Evolutionary conservation across 1,140 invertebrate species (phyloP).

Genomic region (Sweltsa coloradensis): DNA sequence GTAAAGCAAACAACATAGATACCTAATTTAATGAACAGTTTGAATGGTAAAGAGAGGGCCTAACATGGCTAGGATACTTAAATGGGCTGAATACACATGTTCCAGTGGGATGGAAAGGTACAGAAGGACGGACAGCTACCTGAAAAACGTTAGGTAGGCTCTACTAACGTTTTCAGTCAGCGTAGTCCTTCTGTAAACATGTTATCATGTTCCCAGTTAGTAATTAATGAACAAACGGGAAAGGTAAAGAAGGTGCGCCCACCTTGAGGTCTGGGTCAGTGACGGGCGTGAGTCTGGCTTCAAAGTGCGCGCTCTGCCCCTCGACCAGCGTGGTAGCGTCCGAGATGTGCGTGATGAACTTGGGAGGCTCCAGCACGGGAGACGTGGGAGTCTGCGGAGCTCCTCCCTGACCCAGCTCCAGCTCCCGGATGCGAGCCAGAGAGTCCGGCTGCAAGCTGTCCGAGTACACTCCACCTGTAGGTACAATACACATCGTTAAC

Average conservation of each 20-base stretch:
- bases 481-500: too few relatives aligned
- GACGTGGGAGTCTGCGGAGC: slow-evolving; percentile 41
- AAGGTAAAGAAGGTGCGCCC: too few relatives aligned
- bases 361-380: slow-evolving; percentile 67
- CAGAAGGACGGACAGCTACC: too few relatives aligned
- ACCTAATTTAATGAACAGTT: too few relatives aligned
- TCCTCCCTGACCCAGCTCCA: slow-evolving; percentile 46
- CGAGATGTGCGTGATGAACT: slow-evolving; percentile 77
- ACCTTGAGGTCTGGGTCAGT: slow-evolving; percentile 76
- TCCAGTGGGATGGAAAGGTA: too few relatives aligned
- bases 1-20: too few relatives aligned
- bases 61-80: too few relatives aligned
- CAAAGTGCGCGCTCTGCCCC: slow-evolving; percentile 89
- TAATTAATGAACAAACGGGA: neutral
- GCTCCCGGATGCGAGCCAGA: slow-evolving; percentile 73
- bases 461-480: slow-evolving; percentile 79
- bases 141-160: too few relatives aligned
- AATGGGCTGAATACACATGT: too few relatives aligned
- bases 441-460: slow-evolving; percentile 93
- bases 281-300: slow-evolving; percentile 77
- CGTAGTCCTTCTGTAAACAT: neutral
- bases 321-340: slow-evolving; percentile 74
- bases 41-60: too few relatives aligned
- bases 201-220: neutral
- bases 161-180: too few relatives aligned